phyloP scores from a whole-genome alignment of 2,113 vertebrate genomes.

The Loxodonta africana region DNA sequence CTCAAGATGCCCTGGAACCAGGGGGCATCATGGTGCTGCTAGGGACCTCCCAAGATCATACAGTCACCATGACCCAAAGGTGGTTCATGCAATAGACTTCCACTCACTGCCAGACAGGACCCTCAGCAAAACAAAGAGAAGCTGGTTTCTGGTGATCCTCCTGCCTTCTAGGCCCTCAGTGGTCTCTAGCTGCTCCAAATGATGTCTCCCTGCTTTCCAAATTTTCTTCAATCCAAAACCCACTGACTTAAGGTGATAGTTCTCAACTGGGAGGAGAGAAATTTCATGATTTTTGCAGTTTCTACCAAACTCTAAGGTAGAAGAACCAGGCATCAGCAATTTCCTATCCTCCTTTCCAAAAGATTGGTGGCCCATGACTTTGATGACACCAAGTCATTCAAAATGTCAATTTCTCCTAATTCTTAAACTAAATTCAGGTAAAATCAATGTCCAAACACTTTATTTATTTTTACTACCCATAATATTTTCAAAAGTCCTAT shows the following conservation, averaged over 20 bases:
- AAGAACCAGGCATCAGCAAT: neutral
- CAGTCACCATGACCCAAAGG: fast-evolving
- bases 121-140: neutral
- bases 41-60: fast-evolving
- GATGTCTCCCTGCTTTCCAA: neutral
- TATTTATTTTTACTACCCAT: neutral
- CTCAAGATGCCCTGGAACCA: fast-evolving
- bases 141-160: no score
- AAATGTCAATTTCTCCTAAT: neutral
- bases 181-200: neutral
- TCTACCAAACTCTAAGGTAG: fast-evolving
- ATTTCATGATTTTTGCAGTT: fast-evolving
- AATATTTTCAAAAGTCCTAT: neutral
- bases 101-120: fast-evolving
- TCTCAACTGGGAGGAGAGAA: neutral
- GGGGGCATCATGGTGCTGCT: fast-evolving
- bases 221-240: neutral
- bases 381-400: neutral
- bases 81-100: fast-evolving
- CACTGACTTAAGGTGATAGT: neutral
- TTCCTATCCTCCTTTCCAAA: neutral
- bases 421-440: neutral
- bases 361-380: neutral
- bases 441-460: neutral
- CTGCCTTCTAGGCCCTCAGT: fast-evolving